A percentile compares a stretch with the other conserved stretches of the same genome.
These are phyloP conservation scores for Ectemnius cavifrons DNA, from an alignment of 2,888 invertebrate genomes.

Conservation along the genomic window DNA sequence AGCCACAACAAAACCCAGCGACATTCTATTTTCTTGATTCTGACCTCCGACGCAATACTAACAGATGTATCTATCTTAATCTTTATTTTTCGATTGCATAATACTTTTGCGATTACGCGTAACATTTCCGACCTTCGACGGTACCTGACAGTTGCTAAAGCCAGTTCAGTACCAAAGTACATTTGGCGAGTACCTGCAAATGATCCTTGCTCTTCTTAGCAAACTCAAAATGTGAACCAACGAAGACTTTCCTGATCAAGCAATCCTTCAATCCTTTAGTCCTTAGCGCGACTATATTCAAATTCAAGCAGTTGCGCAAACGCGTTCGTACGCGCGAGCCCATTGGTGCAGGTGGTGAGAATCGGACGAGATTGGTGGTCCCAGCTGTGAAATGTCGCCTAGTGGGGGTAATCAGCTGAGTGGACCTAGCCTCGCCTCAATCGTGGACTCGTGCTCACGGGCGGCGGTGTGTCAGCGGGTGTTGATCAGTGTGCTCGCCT, in stretches of 20 bases:
- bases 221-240: no score
- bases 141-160: background rate
- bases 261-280: no score
- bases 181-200: no score
- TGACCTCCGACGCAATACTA: no score
- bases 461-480: conserved; percentile 17
- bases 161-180: no score
- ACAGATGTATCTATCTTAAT: no score
- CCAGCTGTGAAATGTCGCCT: background rate
- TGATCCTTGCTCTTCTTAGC: no score
- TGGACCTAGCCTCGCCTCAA: conserved; percentile 47
- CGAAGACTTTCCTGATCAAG: no score
- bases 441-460: conserved; percentile 25
- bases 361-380: background rate
- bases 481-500: background rate
- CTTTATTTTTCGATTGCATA: no score
- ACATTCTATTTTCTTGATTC: no score
- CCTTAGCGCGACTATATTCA: background rate
- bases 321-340: background rate
- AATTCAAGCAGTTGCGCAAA: background rate
- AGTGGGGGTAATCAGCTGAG: conserved; percentile 61
- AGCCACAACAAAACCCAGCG: background rate
- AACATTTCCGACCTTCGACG: no score
- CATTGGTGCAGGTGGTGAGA: conserved; percentile 8
- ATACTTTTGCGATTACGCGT: no score